Evolutionary conservation across 2,888 invertebrate genomes (phyloP), one percentile per base, ranked within the genome.

Genomic region (Pristionchus arcanus): DNA sequence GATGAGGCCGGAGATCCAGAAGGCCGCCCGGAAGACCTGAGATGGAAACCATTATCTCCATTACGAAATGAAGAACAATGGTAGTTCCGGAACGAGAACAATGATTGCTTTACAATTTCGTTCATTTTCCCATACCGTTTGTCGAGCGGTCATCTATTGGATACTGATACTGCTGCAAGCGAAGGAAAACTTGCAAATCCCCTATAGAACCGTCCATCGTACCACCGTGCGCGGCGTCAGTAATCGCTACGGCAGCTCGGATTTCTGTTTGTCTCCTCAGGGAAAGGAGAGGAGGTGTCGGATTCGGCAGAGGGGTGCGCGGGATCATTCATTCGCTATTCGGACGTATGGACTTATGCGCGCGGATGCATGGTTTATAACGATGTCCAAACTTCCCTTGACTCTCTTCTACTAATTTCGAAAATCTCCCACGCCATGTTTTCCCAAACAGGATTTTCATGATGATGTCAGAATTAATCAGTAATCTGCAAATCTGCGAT

Each of bases 1-100:
- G 42, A 94, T 93, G 25, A 93, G 90, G 19, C 95, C 95, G 21
- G 94, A 93, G 74, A 95, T 94, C 95, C 95, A 95, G 90, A 95
- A 95, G 25, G 94, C 94, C 89, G 94, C 68, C 66, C 94, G 92
- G 92, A 95, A 95, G 37, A 93, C 91, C 92, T 92, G 84, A 4
- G 90, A 90, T 68, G 55, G 37, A n/a, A 21, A 19, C 25, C 85
- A 15, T 55, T 11, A 53, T 53, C 53, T 15, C 11, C 11, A 49
- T n/a, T n/a, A n/a, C n/a, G n/a, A n/a, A n/a, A n/a, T n/a, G n/a
- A n/a, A n/a, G n/a, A n/a, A n/a, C n/a, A n/a, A n/a, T n/a, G n/a
- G n/a, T n/a, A n/a, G n/a, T n/a, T n/a, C n/a, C n/a, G n/a, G n/a
- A n/a, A n/a, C n/a, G n/a, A n/a, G n/a, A n/a, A n/a, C n/a, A n/a